Conservation (phyloP, 2,888 invertebrate genomes). For the Drosophila anomelani region DNA sequence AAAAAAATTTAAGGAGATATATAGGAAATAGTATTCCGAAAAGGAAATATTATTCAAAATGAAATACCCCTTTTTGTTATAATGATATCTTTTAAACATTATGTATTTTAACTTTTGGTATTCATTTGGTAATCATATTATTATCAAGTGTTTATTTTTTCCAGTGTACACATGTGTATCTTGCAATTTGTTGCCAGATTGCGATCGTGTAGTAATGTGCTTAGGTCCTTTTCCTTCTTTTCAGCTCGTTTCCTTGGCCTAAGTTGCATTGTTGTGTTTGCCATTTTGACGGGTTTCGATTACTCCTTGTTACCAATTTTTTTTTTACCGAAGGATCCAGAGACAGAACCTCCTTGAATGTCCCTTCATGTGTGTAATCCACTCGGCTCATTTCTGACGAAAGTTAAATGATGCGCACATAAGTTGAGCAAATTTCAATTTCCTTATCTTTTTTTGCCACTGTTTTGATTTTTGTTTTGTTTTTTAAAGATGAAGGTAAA, state of each 20-base stretch:
- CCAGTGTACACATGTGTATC: slow-evolving; percentile 26
- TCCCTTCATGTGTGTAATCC: slow-evolving; percentile 76
- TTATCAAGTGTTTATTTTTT: background rate
- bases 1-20: background rate
- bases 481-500: slow-evolving; percentile 60
- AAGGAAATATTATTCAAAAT: background rate
- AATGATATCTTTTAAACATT: no score
- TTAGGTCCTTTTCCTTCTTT: slow-evolving; percentile 49
- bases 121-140: background rate
- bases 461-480: slow-evolving; percentile 25
- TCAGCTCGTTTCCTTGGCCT: slow-evolving; percentile 35
- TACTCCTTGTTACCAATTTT: slow-evolving; percentile 50
- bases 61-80: rapidly evolving
- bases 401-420: slow-evolving; percentile 79
- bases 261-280: slow-evolving; percentile 62
- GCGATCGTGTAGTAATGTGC: slow-evolving; percentile 63
- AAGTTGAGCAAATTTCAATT: slow-evolving; percentile 72
- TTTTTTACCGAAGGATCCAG: slow-evolving; percentile 10
- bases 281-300: slow-evolving; percentile 80
- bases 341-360: slow-evolving; percentile 37
- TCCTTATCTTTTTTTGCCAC: slow-evolving; percentile 24
- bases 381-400: slow-evolving; percentile 71
- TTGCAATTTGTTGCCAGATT: slow-evolving; percentile 37
- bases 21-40: background rate
- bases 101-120: background rate